Conservation (phyloP, 1,140 invertebrate genomes). For the Eriocheir sinensis region DNA sequence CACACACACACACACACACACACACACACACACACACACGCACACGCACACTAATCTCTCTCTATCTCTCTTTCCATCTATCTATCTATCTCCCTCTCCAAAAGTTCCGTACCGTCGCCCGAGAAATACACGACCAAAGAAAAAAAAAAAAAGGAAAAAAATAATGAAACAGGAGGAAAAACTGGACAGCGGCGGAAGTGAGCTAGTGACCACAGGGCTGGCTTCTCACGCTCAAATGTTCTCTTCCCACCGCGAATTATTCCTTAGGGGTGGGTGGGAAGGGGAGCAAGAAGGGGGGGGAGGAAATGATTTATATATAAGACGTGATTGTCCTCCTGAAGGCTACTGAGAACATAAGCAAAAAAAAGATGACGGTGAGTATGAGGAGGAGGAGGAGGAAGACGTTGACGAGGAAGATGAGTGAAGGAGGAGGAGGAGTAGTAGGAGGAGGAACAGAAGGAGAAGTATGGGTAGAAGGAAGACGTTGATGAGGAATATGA, state of each 20-base stretch:
- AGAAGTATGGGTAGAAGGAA: neutral
- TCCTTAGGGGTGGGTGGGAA: neutral
- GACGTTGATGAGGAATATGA: neutral
- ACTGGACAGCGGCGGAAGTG: neutral
- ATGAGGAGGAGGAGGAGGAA: neutral
- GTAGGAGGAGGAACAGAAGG: slow-evolving; percentile 35
- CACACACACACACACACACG: neutral
- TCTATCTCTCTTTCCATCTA: neutral
- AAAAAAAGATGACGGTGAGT: neutral
- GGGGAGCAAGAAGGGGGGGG: neutral
- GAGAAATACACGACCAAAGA: neutral
- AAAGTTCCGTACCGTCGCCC: neutral
- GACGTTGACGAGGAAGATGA: neutral
- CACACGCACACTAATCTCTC: neutral
- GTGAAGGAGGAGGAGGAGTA: neutral
- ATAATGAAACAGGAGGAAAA: too few species aligned
- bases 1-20: neutral
- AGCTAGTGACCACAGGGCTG: neutral
- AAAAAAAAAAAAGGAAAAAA: too few species aligned
- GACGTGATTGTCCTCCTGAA: neutral
- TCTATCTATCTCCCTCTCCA: slow-evolving; percentile 6
- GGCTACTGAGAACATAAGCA: neutral
- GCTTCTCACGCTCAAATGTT: neutral
- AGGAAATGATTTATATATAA: neutral
- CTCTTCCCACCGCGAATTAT: neutral